Evolutionary conservation across 2,888 invertebrate species (phyloP).

Genomic region (Leucozona laternaria): DNA sequence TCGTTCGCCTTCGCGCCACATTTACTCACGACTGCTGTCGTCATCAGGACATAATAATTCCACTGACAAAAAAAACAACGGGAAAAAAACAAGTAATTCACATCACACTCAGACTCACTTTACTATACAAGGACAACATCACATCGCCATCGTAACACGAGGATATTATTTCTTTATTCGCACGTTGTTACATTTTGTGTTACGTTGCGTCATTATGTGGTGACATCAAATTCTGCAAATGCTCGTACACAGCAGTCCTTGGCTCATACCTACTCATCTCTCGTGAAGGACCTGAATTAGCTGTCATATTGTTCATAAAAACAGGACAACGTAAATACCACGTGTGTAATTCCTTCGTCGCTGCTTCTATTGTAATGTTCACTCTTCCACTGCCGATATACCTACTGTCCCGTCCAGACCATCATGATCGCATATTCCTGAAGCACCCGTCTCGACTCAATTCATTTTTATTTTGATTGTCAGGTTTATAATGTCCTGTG

Average conservation of each 20-base stretch:
- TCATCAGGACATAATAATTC: constrained; percentile 69
- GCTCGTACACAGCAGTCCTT: constrained; percentile 41
- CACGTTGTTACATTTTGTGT: constrained; percentile 72
- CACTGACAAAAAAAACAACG: constrained; percentile 21
- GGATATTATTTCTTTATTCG: constrained; percentile 72
- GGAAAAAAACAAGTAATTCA: constrained; percentile 18
- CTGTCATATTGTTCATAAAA: constrained; percentile 75
- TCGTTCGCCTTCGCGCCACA: constrained; percentile 54
- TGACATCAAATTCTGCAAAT: constrained; percentile 67
- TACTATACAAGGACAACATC: not conserved
- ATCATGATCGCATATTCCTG: constrained; percentile 24
- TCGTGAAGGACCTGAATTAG: constrained; percentile 65
- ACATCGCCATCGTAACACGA: constrained; percentile 6
- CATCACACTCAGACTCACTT: not conserved
- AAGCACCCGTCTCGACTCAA: constrained; percentile 40
- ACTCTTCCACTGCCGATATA: too few relatives aligned
- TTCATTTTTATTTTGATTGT: constrained; percentile 46
- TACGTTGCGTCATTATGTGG: constrained; percentile 62
- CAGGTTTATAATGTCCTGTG: constrained; percentile 49
- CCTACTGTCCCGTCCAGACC: too few relatives aligned
- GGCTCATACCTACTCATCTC: constrained; percentile 18
- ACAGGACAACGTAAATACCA: constrained; percentile 50
- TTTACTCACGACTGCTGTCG: constrained; percentile 44
- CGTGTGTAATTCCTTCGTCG: constrained; percentile 15
- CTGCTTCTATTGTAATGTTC: not conserved